phyloP scores from a whole-genome alignment of 2,113 vertebrate species.

The Piaya cayana region DNA sequence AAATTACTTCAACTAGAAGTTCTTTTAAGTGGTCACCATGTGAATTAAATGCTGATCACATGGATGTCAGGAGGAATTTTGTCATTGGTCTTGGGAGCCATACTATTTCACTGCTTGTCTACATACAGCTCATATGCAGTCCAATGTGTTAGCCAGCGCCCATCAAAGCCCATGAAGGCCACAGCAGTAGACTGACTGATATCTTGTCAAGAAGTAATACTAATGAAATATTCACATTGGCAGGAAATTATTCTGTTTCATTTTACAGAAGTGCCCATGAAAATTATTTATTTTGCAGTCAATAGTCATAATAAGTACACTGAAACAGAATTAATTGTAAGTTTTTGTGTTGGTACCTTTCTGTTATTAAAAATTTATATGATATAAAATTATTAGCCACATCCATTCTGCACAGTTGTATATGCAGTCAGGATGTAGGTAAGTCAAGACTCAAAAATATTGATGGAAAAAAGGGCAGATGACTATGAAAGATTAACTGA shows the following conservation, averaged over 20 bases:
- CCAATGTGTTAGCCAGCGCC: background rate
- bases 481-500: background rate
- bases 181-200: background rate
- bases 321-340: background rate
- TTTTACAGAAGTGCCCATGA: background rate
- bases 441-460: background rate
- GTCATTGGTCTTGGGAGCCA: background rate
- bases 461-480: background rate
- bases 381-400: background rate
- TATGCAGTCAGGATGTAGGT: background rate
- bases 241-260: background rate
- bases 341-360: background rate
- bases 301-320: background rate
- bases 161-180: background rate
- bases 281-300: background rate
- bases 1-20: background rate
- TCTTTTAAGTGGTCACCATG: rapidly evolving
- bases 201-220: background rate
- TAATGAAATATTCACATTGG: background rate
- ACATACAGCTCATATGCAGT: rapidly evolving
- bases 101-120: rapidly evolving
- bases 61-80: background rate
- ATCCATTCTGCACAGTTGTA: background rate
- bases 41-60: rapidly evolving
- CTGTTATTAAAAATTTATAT: background rate